phyloP scores from a whole-genome alignment of 1,140 invertebrate species.

The Drosophila funebris region DNA sequence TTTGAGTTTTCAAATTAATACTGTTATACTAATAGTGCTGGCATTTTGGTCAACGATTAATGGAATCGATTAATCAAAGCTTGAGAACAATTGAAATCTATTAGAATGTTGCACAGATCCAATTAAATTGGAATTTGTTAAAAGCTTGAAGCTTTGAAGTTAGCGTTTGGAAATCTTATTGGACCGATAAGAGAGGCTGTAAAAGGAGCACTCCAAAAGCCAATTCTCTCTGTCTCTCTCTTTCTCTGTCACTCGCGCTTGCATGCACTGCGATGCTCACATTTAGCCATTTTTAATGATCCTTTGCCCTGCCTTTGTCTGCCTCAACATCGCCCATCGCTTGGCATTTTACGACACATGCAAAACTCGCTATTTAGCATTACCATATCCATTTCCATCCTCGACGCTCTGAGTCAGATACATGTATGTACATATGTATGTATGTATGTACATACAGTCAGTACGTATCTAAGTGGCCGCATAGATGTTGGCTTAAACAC shows the following conservation, averaged over 20 bases:
- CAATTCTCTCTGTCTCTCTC: background rate
- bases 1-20: background rate
- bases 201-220: slow-evolving; percentile 13
- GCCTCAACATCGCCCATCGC: background rate
- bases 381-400: slow-evolving; percentile 49
- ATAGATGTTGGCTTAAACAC: slow-evolving; percentile 34
- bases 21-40: background rate
- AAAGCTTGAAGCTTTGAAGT: too few relatives aligned
- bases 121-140: slow-evolving; percentile 22
- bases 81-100: background rate
- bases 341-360: slow-evolving; percentile 45
- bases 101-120: slow-evolving; percentile 1
- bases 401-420: slow-evolving; percentile 7
- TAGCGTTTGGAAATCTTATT: slow-evolving; percentile 9
- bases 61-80: slow-evolving; percentile 11
- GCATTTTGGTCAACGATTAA: slow-evolving; percentile 5
- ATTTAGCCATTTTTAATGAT: slow-evolving; percentile 38
- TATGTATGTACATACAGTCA: background rate
- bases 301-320: slow-evolving; percentile 29
- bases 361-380: slow-evolving; percentile 49
- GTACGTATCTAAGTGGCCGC: slow-evolving; percentile 36
- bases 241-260: background rate
- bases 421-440: background rate
- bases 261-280: background rate
- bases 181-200: background rate